These are phyloP conservation scores for Cyrtonyx montezumae DNA, from an alignment of 2,113 vertebrate genomes.

Conservation along the genomic window DNA sequence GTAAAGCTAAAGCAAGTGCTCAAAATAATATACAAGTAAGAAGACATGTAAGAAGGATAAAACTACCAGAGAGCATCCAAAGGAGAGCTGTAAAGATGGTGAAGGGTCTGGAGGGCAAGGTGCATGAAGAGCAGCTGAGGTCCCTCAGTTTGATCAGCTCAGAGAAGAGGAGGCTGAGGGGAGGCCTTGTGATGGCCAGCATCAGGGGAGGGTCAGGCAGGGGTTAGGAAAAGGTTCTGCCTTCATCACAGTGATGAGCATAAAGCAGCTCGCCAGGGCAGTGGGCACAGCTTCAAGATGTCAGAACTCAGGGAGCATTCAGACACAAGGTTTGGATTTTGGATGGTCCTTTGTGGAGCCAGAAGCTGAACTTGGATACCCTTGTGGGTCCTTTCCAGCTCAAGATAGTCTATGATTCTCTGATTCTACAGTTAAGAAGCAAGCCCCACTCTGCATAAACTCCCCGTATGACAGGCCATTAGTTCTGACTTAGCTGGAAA, in stretches of 20 bases:
- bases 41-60: background rate
- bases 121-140: background rate
- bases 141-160: background rate
- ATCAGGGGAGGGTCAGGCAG: background rate
- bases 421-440: background rate
- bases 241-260: background rate
- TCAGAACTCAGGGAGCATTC: background rate
- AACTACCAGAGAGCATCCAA: background rate
- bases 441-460: background rate
- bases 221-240: background rate
- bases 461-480: background rate
- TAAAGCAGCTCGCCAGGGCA: background rate
- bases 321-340: background rate
- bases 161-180: background rate
- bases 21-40: background rate
- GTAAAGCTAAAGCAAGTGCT: background rate
- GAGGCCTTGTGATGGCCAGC: background rate
- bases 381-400: background rate
- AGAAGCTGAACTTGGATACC: background rate
- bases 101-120: background rate
- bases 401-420: background rate
- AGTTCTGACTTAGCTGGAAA: constrained; percentile 22
- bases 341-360: background rate
- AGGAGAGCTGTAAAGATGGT: background rate
- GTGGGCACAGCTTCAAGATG: background rate